Conservation (phyloP, 64 coral and sea anemone species). For the Acropora yongei region DNA sequence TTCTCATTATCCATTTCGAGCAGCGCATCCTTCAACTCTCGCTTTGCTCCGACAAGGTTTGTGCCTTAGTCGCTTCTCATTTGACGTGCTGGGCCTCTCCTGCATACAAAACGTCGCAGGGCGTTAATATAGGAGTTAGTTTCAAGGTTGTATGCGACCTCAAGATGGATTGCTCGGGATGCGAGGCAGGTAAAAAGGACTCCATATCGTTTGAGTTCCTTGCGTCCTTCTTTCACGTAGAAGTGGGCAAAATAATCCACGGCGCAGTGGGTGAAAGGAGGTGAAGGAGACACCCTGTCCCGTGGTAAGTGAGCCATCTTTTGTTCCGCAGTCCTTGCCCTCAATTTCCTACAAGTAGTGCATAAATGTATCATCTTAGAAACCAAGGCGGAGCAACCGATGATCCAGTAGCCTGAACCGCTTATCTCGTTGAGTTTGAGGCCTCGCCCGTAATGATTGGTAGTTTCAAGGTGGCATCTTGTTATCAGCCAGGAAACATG, state of each 20-base stretch:
- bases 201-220: background rate
- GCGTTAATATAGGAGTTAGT: slow-evolving; percentile 25
- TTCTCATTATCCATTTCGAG: slow-evolving; percentile 3
- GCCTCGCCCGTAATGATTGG: background rate
- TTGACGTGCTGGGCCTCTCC: slow-evolving; percentile 30
- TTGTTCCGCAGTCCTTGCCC: background rate
- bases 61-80: slow-evolving; percentile 49
- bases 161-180: background rate
- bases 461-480: background rate
- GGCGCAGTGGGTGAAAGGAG: background rate
- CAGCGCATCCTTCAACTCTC: background rate
- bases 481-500: slow-evolving; percentile 2
- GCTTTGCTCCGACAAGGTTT: slow-evolving; percentile 24
- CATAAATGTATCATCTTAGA: background rate
- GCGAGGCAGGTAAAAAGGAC: background rate
- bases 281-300: background rate
- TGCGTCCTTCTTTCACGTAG: background rate
- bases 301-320: background rate
- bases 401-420: background rate
- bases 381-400: background rate
- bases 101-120: background rate
- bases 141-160: background rate
- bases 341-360: background rate
- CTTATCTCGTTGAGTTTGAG: too few relatives aligned
- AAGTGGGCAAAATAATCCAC: background rate